Conservation (phyloP, 2,113 vertebrate species). For the Herpailurus yagouaroundi region DNA sequence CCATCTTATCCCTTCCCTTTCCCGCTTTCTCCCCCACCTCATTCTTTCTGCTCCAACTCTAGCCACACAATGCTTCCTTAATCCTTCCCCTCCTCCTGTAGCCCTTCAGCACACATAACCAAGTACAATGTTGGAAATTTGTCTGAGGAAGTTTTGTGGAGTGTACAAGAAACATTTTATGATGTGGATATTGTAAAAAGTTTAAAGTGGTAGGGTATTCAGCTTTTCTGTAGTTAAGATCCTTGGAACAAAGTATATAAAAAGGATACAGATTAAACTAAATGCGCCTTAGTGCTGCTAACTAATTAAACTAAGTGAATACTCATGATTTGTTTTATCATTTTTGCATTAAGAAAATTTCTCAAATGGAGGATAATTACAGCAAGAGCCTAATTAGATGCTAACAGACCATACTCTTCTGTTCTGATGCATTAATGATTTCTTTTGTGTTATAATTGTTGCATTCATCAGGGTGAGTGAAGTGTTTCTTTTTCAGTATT, state of each 20-base stretch:
- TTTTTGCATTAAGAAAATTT: slow-evolving; percentile 74
- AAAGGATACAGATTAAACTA: slow-evolving; percentile 44
- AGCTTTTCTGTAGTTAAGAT: slow-evolving; percentile 39
- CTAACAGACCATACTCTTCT: slow-evolving; percentile 56
- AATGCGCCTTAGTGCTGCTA: slow-evolving; percentile 14
- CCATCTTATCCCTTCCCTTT: accelerated
- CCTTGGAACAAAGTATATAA: slow-evolving; percentile 30
- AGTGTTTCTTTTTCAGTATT: slow-evolving; percentile 54
- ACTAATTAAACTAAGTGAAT: slow-evolving; percentile 67
- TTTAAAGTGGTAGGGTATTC: slow-evolving; percentile 10
- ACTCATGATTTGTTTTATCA: slow-evolving; percentile 71
- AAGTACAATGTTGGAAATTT: not conserved
- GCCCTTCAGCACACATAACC: not conserved
- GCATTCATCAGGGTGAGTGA: slow-evolving; percentile 37
- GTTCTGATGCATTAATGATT: slow-evolving; percentile 71
- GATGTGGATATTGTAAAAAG: not conserved
- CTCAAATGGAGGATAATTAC: slow-evolving; percentile 73
- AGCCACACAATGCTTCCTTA: not conserved
- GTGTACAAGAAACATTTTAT: not conserved
- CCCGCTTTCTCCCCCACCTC: not conserved
- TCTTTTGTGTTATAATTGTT: slow-evolving; percentile 69
- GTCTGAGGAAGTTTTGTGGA: not conserved
- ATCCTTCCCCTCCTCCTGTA: not conserved
- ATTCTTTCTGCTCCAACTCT: not conserved
- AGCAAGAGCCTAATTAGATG: slow-evolving; percentile 64